These are phyloP conservation scores for Pluvianellus socialis DNA, from an alignment of 2,113 vertebrate genomes.

Conservation along the genomic window DNA sequence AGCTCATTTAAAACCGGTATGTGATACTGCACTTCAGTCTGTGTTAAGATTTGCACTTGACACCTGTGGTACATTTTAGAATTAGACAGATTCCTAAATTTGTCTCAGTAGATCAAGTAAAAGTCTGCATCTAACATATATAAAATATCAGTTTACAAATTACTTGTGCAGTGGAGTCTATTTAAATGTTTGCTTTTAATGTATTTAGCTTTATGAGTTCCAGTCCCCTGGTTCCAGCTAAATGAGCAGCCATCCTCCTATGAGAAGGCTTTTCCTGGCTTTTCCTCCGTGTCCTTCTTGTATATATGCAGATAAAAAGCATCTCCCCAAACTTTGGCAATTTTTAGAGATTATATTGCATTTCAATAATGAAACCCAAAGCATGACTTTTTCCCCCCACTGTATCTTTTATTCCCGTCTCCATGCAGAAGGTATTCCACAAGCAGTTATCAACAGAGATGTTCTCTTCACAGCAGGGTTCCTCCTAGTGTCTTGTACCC, in stretches of 20 bases:
- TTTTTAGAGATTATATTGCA: not conserved
- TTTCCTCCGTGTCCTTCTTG: not conserved
- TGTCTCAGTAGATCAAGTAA: not conserved
- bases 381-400: fast-evolving
- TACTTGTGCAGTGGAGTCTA: not conserved
- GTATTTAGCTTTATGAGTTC: not conserved
- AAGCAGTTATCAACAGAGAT: fast-evolving
- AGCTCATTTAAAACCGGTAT: not conserved
- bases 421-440: fast-evolving
- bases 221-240: not conserved
- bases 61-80: not conserved
- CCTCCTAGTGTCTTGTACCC: not conserved
- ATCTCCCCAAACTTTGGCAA: not conserved
- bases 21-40: not conserved
- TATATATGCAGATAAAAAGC: not conserved
- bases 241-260: not conserved
- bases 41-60: not conserved
- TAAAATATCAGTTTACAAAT: not conserved
- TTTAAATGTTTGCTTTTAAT: not conserved
- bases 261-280: not conserved
- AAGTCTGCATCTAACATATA: not conserved
- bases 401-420: not conserved
- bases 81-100: not conserved
- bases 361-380: not conserved
- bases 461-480: not conserved